Conservation (phyloP, 2,797 vertebrate genomes). For the Macroramphosus scolopax region DNA sequence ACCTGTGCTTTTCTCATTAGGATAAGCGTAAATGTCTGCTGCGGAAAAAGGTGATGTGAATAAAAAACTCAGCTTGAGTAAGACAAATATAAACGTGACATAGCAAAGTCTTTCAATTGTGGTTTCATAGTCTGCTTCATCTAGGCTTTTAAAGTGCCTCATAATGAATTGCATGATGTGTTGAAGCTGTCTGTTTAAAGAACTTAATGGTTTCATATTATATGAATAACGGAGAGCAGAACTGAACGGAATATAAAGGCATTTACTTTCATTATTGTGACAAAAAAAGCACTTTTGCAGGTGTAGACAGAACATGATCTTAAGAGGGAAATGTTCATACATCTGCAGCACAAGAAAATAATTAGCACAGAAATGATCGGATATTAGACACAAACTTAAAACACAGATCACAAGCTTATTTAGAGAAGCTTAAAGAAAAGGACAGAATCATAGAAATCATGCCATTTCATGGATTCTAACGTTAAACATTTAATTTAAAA, state of each 20-base stretch:
- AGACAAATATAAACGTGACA: too few species aligned
- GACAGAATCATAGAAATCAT: slow-evolving; percentile 49
- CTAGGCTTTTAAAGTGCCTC: background rate
- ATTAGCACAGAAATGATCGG: slow-evolving; percentile 37
- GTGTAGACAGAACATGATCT: slow-evolving; percentile 53
- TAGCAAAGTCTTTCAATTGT: too few species aligned
- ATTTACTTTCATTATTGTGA: slow-evolving; percentile 65
- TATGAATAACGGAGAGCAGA: slow-evolving; percentile 8
- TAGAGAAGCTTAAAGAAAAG: slow-evolving; percentile 31
- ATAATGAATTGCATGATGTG: background rate
- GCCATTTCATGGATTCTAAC: slow-evolving; percentile 45
- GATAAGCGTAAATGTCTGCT: background rate
- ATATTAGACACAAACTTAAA: slow-evolving; percentile 50
- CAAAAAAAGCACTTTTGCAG: slow-evolving; percentile 51
- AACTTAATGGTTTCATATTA: background rate
- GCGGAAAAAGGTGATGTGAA: background rate
- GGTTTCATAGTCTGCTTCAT: background rate
- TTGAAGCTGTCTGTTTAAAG: background rate
- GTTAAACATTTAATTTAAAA: slow-evolving; percentile 45
- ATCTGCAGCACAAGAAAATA: slow-evolving; percentile 52
- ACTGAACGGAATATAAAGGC: slow-evolving; percentile 52
- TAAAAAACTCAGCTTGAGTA: slow-evolving; percentile 1
- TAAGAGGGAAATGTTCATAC: slow-evolving; percentile 35
- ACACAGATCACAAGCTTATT: slow-evolving; percentile 32
- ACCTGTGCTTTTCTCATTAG: slow-evolving; percentile 1